Evolutionary conservation across 1,140 invertebrate species (phyloP).

Genomic region (Leptonema lineaticorne): DNA sequence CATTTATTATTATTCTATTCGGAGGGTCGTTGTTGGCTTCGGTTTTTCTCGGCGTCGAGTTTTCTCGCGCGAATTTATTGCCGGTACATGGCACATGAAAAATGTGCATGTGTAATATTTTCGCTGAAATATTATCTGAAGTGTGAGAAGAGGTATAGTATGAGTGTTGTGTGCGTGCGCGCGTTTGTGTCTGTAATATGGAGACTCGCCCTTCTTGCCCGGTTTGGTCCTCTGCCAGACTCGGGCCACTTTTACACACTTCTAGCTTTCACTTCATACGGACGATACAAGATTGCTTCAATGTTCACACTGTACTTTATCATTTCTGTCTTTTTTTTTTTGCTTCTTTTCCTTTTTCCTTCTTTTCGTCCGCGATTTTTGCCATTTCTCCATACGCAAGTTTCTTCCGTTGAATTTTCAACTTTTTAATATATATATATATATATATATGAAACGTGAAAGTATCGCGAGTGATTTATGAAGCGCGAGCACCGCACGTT

Average conservation of each 20-base stretch:
- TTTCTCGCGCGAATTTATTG: conserved; percentile 19
- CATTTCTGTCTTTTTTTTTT: not conserved
- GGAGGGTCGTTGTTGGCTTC: not conserved
- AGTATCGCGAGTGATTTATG: not conserved
- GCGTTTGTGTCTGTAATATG: conserved; percentile 20
- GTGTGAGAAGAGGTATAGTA: conserved; percentile 30
- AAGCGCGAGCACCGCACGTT: no score
- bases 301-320: conserved; percentile 4
- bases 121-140: conserved; percentile 34
- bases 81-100: conserved; percentile 22
- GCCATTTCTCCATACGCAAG: not conserved
- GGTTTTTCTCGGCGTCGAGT: conserved; percentile 2
- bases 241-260: conserved; percentile 17
- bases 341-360: no score
- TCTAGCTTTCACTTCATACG: conserved; percentile 16
- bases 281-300: conserved; percentile 15
- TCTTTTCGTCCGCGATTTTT: no score
- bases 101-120: conserved; percentile 34
- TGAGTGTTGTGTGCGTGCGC: not conserved
- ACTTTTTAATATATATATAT: not conserved
- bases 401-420: not conserved
- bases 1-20: no score
- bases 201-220: not conserved
- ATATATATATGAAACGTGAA: not conserved
- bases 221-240: conserved; percentile 17